Base-by-base conservation (phyloP, 2,113 vertebrate species). In the Marmota monax region DNA sequence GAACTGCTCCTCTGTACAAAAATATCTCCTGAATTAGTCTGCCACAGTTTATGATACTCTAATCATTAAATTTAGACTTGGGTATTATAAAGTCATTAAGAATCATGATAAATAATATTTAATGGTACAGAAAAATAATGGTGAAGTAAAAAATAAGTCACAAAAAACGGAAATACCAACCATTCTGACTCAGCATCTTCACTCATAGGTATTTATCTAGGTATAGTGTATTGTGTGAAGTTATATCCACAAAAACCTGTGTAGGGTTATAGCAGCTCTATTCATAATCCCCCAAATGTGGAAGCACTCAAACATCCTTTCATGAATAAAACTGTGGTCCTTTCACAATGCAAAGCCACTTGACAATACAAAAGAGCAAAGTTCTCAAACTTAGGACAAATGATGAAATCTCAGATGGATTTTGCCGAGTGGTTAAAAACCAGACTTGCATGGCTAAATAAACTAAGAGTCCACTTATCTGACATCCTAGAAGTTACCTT, bases 81-180 rank as follows among this genome's bases (percentile, higher is more conserved):
- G 10, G 14, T 74, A 74, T 39, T 48, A 73, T 32, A 2, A 78
- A 70, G 17, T 32, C 37, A 77, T 65, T 93, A 29, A 56, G 90
- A 86, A 67, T 82, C 63, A 95, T 73, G 65, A n/a, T 74, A 93
- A 77, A 83, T 78, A 78, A 77, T 61, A 87, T 72, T 92, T 83
- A 94, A 79, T 61, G 34, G 63, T 37, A 76, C 2, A 92, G 14
- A 77, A 97, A 89, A 89, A 76, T 32, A 69, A 25, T 39, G 53
- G 18, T 29, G 29, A 85, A 45, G 23, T 37, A 22, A 79, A 96
- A 77, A 94, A 70, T 27, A 77, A 29, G 16, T 80, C 61, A 80
- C 29, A 76, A 92, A 95, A 83, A 51, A n/a, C 83, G 6, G 20
- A 87, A 87, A 93, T 67, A 82, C 16, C 32, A 89, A 92, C 34